A percentile compares a stretch with the other conserved stretches of the same genome.
Conservation (phyloP, 2,797 vertebrate species). For the Squalus acanthias region DNA sequence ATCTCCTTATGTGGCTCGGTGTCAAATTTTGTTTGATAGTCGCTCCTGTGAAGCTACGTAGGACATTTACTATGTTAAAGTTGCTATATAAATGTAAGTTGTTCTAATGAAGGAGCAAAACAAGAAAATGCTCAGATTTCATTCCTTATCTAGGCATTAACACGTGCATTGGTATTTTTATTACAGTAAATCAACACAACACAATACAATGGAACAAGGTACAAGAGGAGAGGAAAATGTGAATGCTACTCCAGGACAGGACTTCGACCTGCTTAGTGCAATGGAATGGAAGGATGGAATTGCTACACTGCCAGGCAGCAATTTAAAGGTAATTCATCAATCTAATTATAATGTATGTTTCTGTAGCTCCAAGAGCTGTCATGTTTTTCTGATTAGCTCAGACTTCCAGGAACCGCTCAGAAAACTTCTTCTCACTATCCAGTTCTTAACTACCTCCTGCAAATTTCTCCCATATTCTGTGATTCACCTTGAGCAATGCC, state of each 20-base stretch:
- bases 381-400: too few species aligned
- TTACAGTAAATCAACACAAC: neutral
- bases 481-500: too few species aligned
- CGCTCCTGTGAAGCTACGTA: neutral
- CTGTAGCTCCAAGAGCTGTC: too few species aligned
- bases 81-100: too few species aligned
- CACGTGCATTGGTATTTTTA: neutral
- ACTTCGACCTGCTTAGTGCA: conserved; percentile 65
- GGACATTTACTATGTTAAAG: neutral
- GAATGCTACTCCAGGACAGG: conserved; percentile 57
- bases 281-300: conserved; percentile 76
- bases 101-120: neutral
- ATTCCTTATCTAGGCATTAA: neutral
- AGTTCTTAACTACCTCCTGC: too few species aligned
- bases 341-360: neutral
- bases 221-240: neutral
- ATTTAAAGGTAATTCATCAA: conserved; percentile 61
- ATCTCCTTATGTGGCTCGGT: neutral
- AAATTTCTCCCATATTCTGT: too few species aligned
- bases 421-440: too few species aligned
- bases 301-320: conserved; percentile 72
- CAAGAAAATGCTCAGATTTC: neutral
- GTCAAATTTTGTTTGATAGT: neutral
- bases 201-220: neutral
- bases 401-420: too few species aligned